phyloP scores from a whole-genome alignment of 2,113 vertebrate genomes.

The Esox niger region DNA sequence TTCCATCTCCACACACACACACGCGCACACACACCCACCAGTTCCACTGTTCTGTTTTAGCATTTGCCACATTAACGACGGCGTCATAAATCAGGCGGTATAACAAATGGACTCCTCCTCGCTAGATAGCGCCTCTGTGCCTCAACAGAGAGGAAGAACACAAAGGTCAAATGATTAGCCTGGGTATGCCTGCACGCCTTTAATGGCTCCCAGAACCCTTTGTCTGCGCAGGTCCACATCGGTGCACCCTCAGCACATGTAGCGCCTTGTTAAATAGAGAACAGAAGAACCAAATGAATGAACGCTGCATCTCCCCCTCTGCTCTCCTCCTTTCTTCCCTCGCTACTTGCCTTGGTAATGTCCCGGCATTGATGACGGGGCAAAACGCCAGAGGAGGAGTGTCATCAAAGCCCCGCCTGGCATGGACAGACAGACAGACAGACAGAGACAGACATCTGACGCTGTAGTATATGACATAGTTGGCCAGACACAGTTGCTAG shows the following conservation, averaged over 20 bases:
- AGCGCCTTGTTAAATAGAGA: conserved; percentile 66
- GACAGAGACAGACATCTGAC: too few relatives aligned
- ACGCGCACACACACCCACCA: not conserved
- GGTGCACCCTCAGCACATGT: conserved; percentile 72
- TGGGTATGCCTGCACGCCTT: conserved; percentile 60
- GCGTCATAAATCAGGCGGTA: conserved; percentile 69
- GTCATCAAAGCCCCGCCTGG: too few relatives aligned
- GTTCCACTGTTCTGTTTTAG: conserved; percentile 46
- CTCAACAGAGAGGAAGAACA: conserved; percentile 56
- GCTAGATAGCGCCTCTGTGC: conserved; percentile 55
- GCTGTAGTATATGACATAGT: too few relatives aligned
- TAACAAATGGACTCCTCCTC: conserved; percentile 68
- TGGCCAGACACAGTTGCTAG: too few relatives aligned
- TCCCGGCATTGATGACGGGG: too few relatives aligned
- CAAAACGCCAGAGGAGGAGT: too few relatives aligned
- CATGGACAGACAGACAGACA: too few relatives aligned
- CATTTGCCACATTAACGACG: conserved; percentile 61
- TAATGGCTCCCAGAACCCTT: conserved; percentile 71
- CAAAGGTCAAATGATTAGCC: conserved; percentile 75
- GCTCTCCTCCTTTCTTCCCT: conserved; percentile 42
- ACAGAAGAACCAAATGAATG: conserved; percentile 69
- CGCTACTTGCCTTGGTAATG: too few relatives aligned
- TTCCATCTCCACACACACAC: not conserved
- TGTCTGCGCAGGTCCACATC: conserved; percentile 39
- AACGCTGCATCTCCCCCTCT: conserved; percentile 55